These are phyloP conservation scores for Periophthalmodon schlosseri DNA, from an alignment of 2,113 vertebrate genomes.

Conservation along the genomic window DNA sequence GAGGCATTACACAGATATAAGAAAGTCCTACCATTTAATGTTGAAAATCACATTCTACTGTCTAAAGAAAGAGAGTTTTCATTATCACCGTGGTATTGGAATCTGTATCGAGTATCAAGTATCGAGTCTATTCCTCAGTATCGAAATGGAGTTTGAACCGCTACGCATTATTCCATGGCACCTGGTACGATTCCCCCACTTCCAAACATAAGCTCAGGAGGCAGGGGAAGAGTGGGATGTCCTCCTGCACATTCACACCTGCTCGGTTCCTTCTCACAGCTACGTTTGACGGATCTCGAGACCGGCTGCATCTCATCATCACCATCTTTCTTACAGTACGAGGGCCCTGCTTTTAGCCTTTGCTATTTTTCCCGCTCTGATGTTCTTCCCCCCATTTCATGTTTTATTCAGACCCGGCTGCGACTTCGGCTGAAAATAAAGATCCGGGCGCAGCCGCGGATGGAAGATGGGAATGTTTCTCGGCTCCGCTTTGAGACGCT, in stretches of 20 bases:
- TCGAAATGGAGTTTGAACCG: too few species aligned
- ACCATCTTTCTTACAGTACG: slow-evolving; percentile 34
- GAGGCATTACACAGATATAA: too few species aligned
- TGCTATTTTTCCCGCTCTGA: slow-evolving; percentile 56
- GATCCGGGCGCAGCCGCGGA: slow-evolving; percentile 41
- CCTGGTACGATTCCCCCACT: slow-evolving; percentile 36
- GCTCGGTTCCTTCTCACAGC: slow-evolving; percentile 18
- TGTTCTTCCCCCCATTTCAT: slow-evolving; percentile 55
- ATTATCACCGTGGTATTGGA: too few species aligned
- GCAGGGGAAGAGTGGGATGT: slow-evolving; percentile 29
- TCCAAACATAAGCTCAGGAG: slow-evolving; percentile 31
- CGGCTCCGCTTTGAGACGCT: slow-evolving; percentile 12
- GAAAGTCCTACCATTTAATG: too few species aligned
- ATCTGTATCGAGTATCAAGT: too few species aligned
- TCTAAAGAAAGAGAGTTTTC: too few species aligned
- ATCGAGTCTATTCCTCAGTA: too few species aligned
- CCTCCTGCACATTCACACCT: slow-evolving; percentile 34
- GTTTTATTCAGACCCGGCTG: slow-evolving; percentile 63
- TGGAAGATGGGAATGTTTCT: slow-evolving; percentile 35
- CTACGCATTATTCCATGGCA: neutral
- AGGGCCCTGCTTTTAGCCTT: slow-evolving; percentile 33
- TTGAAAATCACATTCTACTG: too few species aligned
- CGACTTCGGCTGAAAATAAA: slow-evolving; percentile 40
- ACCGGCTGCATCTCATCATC: slow-evolving; percentile 40
- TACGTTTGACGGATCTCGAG: slow-evolving; percentile 32